Percentiles rank a stretch among this genome's conserved stretches.
Conservation (phyloP, 2,797 vertebrate species). For the Trematomus bernacchii region DNA sequence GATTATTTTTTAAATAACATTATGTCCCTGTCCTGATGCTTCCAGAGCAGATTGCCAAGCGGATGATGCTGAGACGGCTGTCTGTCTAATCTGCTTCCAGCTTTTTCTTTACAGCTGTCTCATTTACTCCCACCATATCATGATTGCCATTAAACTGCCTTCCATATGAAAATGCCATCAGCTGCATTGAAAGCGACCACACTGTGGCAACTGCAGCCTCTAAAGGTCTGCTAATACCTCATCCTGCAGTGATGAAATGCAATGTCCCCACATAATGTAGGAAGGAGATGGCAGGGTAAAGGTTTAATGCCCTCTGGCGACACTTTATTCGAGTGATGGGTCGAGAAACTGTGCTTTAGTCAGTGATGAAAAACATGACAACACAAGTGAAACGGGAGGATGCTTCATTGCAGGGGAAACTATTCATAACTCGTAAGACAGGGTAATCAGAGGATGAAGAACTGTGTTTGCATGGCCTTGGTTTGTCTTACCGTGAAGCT, state of each 20-base stretch:
- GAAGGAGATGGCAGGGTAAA: constrained; percentile 25
- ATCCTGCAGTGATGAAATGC: constrained; percentile 47
- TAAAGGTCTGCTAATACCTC: constrained; percentile 53
- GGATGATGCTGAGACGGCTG: constrained; percentile 36
- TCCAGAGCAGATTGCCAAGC: background rate
- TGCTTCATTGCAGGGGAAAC: background rate
- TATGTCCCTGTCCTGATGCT: constrained; percentile 31
- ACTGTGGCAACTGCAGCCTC: constrained; percentile 29
- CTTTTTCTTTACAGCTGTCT: constrained; percentile 60
- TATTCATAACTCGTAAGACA: constrained; percentile 21
- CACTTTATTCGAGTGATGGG: constrained; percentile 36
- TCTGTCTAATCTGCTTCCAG: constrained; percentile 58
- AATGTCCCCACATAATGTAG: constrained; percentile 11
- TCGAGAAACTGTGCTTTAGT: constrained; percentile 18
- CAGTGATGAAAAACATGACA: constrained; percentile 23
- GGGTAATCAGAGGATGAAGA: constrained; percentile 34
- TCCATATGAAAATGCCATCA: constrained; percentile 72
- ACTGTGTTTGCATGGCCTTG: constrained; percentile 9
- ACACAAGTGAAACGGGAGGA: constrained; percentile 1
- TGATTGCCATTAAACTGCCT: constrained; percentile 62
- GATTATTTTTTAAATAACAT: constrained; percentile 17
- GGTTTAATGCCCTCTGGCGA: constrained; percentile 16
- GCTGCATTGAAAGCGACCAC: constrained; percentile 21
- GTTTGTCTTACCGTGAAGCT: constrained; percentile 16
- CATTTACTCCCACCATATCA: constrained; percentile 49